Base-by-base conservation (phyloP, 2,888 invertebrate genomes). In the Melolontha melolontha region DNA sequence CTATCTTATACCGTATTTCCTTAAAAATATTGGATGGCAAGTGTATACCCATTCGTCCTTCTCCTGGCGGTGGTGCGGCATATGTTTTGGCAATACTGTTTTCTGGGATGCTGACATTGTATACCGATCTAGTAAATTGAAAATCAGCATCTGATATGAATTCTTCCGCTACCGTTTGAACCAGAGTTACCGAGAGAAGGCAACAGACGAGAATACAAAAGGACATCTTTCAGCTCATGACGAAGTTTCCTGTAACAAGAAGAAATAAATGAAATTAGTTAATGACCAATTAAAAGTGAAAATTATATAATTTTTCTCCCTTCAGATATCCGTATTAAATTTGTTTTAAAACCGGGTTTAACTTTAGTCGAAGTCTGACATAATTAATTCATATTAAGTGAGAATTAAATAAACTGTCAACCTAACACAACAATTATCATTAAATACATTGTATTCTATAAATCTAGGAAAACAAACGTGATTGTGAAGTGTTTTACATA, bases 11-110 rank as follows among this genome's bases (percentile, higher is more conserved):
- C 74, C 92, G 91, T 55, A 97, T 88, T 74, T 90, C 89, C 49
- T 75, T 75, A 80, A 81, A 76, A 11, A 69, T 62, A 27, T 40
- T 82, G 79, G 29, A 68, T 12, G 79, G 82, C 70, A 91, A 81
- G 70, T 83, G 85, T 72, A 97, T 91, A 70, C 97, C 97, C 87
- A 96, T 93, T 75, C 91, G 90, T 66, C 91, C 89, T 75, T 92
- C 91, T 72, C 88, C 90, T 41, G 90, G 87, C 69, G 87, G 85
- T 73, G 92, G 90, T 70, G 86, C 86, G 49, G 91, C 92, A 84
- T 92, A 94, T n/a, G 94, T 94, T 83, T 94, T 94, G 70, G 94
- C 94, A 69, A 94, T 88, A 76, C 94, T 94, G 86, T 97, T 97
- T 84, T 98, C 98, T 67, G 93, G 91, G 78, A 97, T 92, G 81